phyloP scores from a whole-genome alignment of 2,888 invertebrate genomes.

The Drosophila merina region DNA sequence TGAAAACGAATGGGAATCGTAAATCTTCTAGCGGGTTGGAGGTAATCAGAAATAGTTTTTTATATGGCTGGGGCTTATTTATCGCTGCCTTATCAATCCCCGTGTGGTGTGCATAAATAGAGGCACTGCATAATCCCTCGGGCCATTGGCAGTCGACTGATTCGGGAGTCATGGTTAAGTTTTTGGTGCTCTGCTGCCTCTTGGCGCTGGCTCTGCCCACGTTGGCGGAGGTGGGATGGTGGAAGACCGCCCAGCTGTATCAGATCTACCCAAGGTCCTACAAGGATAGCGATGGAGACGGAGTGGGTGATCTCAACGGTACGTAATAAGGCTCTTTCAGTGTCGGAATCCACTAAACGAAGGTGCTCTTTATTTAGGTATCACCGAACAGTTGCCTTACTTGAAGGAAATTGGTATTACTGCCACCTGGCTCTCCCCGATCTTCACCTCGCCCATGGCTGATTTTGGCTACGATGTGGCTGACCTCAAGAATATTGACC shows the following conservation, averaged over 20 bases:
- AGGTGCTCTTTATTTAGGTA: slow-evolving; percentile 83
- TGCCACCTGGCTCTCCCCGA: slow-evolving; percentile 90
- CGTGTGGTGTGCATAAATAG: slow-evolving; percentile 60
- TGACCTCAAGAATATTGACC: slow-evolving; percentile 88
- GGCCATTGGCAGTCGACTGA: slow-evolving; percentile 37
- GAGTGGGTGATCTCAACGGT: slow-evolving; percentile 93
- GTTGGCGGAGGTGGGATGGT: slow-evolving; percentile 86
- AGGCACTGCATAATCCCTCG: slow-evolving; percentile 46
- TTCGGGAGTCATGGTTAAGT: slow-evolving; percentile 31
- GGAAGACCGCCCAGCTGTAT: slow-evolving; percentile 91
- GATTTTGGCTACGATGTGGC: slow-evolving; percentile 92
- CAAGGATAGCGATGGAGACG: slow-evolving; percentile 92
- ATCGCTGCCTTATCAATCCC: slow-evolving; percentile 45
- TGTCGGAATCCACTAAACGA: not conserved
- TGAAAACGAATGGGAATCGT: slow-evolving; percentile 25
- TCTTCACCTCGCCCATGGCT: slow-evolving; percentile 90
- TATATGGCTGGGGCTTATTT: slow-evolving; percentile 40
- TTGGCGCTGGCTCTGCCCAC: slow-evolving; percentile 53
- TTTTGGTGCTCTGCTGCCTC: slow-evolving; percentile 47
- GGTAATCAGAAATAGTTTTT: slow-evolving; percentile 52
- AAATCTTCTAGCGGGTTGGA: slow-evolving; percentile 39
- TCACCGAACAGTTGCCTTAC: slow-evolving; percentile 87
- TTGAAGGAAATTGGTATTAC: slow-evolving; percentile 88
- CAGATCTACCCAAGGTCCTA: slow-evolving; percentile 95
- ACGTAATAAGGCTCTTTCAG: slow-evolving; percentile 15